Base-by-base conservation (phyloP, 2,888 invertebrate genomes). In the Brachycybe producta region DNA sequence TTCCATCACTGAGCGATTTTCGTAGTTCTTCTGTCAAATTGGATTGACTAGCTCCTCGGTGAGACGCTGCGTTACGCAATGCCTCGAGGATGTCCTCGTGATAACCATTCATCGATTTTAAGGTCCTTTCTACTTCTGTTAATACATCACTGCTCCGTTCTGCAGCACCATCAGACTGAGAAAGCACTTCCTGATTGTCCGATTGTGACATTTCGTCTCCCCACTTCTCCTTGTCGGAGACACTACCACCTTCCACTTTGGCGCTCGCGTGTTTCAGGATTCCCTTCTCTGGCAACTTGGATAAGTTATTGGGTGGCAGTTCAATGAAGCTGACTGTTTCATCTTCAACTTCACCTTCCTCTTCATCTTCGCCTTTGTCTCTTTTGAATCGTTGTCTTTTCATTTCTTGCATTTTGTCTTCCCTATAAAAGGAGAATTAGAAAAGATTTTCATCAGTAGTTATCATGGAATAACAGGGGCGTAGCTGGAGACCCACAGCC, bases 61-160 rank as follows among this genome's bases (percentile, higher is more conserved):
- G 61, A 45, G 63, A 72, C 23, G 85, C 85, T 11, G 88, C 88
- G 58, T 79, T 83, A 58, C 86, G 78, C 60, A 91, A 69, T n/a
- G 87, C 88, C 66, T 86, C 86, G 58, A 91, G 75, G 61, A 91
- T 84, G 64, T 87, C 85, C 63, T 88, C 90, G 68, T 90, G 90
- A 70, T 91, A 91, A 36, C 88, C 90, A 65, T 88, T 87, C 38
- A 90, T 74, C 54, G 82, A 84, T 73, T 84, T 84, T n/a, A 87
- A 74, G 43, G 84, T 87, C 60, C 86, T 76, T 64, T 88, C 86
- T 49, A 67, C 66, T 54, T 67, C 66, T 41, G 63, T 62, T 51
- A 67, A 60, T 48, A 62, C 62, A 49, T 64, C 63, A 48, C 63
- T 62, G 53, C 60, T 60, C 50, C 59, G 58, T 51, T 61, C 51